Conservation (phyloP, 2,888 invertebrate species). For the Coleophora flavipennella region DNA sequence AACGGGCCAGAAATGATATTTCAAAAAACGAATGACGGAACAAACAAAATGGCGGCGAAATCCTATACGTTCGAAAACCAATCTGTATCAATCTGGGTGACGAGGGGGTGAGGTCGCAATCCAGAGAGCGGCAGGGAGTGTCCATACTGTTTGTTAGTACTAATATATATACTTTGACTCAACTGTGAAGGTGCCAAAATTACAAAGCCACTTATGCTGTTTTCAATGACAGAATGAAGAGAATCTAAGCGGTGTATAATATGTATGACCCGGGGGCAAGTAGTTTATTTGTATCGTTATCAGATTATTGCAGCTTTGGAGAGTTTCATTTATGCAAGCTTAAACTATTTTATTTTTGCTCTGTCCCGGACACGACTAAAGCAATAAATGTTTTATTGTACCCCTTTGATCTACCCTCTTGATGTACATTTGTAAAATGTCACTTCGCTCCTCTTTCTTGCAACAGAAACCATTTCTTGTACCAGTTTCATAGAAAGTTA, state of each 20-base stretch:
- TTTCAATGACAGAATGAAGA: constrained; percentile 25
- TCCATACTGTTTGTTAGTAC: too few relatives aligned
- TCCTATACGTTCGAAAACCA: too few relatives aligned
- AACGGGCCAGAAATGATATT: too few relatives aligned
- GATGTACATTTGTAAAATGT: constrained; percentile 13
- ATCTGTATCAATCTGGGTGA: too few relatives aligned
- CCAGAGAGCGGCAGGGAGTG: too few relatives aligned
- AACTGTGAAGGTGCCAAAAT: constrained; percentile 29
- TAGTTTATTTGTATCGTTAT: constrained; percentile 18
- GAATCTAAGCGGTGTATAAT: constrained; percentile 31
- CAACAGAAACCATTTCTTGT: constrained; percentile 15
- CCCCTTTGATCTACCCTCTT: constrained; percentile 12
- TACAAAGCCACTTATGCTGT: constrained; percentile 16
- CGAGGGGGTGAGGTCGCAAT: too few relatives aligned
- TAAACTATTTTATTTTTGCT: constrained; percentile 22
- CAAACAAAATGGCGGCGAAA: too few relatives aligned
- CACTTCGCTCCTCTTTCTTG: constrained; percentile 18
- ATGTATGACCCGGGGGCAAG: constrained; percentile 25
- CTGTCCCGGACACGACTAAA: constrained; percentile 21
- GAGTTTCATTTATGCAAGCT: constrained; percentile 14
- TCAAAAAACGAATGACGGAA: too few relatives aligned
- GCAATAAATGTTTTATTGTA: constrained; percentile 11
- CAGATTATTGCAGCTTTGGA: constrained; percentile 15
- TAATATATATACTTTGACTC: too few relatives aligned
- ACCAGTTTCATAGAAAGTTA: constrained; percentile 14